phyloP scores from a whole-genome alignment of 2,113 vertebrate species.

The Brevimyrus niger region DNA sequence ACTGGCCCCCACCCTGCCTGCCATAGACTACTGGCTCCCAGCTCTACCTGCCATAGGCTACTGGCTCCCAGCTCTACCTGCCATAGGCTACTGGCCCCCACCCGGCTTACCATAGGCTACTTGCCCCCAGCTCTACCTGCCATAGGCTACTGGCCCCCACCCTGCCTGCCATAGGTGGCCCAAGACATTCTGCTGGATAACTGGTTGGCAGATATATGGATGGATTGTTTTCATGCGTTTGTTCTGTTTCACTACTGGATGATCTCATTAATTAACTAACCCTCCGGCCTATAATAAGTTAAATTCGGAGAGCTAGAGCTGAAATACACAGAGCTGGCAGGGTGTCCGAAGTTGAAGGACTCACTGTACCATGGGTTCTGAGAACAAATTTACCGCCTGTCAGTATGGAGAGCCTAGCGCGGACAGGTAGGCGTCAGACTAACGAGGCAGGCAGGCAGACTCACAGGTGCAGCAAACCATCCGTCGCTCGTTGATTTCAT shows the following conservation, averaged over 20 bases:
- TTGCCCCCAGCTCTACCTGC: too few relatives aligned
- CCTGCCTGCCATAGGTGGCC: conserved; percentile 28
- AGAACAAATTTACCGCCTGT: conserved; percentile 24
- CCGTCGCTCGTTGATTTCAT: conserved; percentile 23
- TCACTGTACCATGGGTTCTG: conserved; percentile 24
- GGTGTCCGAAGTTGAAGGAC: neutral
- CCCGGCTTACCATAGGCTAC: too few relatives aligned
- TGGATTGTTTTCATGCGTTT: neutral
- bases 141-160: too few relatives aligned
- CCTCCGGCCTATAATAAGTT: neutral
- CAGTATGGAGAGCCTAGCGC: conserved; percentile 12
- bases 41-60: too few relatives aligned
- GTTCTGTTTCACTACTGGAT: neutral
- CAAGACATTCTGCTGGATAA: neutral
- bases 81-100: too few relatives aligned
- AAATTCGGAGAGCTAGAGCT: neutral
- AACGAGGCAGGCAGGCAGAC: conserved; percentile 20
- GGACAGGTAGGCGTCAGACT: conserved; percentile 29
- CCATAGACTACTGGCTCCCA: too few relatives aligned
- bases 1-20: too few relatives aligned
- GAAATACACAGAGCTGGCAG: neutral
- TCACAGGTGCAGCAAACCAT: conserved; percentile 12
- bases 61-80: too few relatives aligned
- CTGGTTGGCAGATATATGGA: neutral
- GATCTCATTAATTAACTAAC: neutral